Evolutionary conservation across 2,797 vertebrate genomes (phyloP), one percentile per base, ranked within the genome.

Genomic region (Picus viridis): DNA sequence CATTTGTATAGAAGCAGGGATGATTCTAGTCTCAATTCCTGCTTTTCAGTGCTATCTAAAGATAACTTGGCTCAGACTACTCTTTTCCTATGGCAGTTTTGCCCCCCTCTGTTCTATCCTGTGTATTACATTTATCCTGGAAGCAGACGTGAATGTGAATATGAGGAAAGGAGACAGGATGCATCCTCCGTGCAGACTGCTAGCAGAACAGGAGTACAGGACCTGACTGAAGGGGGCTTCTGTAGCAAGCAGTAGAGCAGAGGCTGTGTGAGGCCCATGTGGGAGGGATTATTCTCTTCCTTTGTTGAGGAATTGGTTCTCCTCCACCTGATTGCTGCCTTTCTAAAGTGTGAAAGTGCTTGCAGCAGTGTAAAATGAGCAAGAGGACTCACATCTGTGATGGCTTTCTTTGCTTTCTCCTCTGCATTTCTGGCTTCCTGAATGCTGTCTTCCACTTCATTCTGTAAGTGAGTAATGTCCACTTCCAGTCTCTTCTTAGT

Each of bases 321-420:
- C 16, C 19, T 56, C 6, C 23, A 16, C 43, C 12, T 58, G 8
- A 23, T 1, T 54, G 7, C 22, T 73, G 36, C n/a, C 15, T 69
- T 71, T 41, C 65, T 65, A 5, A 77, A 72, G 27, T 8, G 32
- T 24, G 32, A 22, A 75, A 80, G 20, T 59, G 23, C 49, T n/a
- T 19, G 32, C 29, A 36, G 10, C 2, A 29, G 36, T 22, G 20
- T 47, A 22, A 63, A 82, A 54, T 4, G 22, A 41, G 58, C 23
- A 57, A 61, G 6, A 47, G 32, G 49, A 90, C 98, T 98, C 89
- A 99, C 98, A 84, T 99, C 98, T 58, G 98, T 99, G 93, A 99
- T 98, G 10, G 98, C 98, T 89, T 99, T 99, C 97, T 99, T 99
- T 88, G 98, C 99, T 82, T 99, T 99, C 20, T 99, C 98, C 68